Conservation (phyloP, 2,797 vertebrate species). For the Tamandua tetradactyla region DNA sequence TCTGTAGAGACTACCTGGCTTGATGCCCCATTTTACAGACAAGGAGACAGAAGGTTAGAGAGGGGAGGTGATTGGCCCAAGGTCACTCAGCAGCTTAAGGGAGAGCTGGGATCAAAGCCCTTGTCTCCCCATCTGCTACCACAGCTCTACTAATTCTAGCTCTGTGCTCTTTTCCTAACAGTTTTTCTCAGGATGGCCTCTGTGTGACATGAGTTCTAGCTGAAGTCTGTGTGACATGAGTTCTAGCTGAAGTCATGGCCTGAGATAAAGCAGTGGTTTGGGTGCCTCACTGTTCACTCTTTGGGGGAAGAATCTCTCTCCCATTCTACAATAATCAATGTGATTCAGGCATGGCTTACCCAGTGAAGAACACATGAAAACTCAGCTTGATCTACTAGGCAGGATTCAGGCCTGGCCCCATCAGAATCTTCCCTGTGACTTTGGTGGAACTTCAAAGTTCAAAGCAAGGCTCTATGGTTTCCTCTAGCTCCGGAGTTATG, state of each 20-base stretch:
- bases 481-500: not conserved
- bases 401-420: not conserved
- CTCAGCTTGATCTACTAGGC: not conserved
- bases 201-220: not conserved
- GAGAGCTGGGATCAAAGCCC: not conserved
- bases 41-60: not conserved
- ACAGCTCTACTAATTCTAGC: not conserved
- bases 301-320: not conserved
- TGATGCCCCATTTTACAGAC: not conserved
- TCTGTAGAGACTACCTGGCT: not conserved
- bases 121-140: not conserved
- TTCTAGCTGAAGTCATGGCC: not conserved
- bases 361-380: not conserved
- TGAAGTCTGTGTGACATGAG: not conserved
- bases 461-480: not conserved
- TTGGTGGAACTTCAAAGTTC: not conserved
- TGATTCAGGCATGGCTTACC: not conserved
- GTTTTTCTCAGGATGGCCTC: not conserved
- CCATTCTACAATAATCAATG: not conserved
- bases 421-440: not conserved
- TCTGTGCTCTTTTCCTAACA: not conserved
- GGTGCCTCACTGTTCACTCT: not conserved
- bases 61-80: not conserved
- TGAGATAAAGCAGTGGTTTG: not conserved
- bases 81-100: not conserved